Evolutionary conservation across 2,797 vertebrate species (phyloP), one percentile per base, ranked within the genome.

Genomic region (Pelobates cultripes): DNA sequence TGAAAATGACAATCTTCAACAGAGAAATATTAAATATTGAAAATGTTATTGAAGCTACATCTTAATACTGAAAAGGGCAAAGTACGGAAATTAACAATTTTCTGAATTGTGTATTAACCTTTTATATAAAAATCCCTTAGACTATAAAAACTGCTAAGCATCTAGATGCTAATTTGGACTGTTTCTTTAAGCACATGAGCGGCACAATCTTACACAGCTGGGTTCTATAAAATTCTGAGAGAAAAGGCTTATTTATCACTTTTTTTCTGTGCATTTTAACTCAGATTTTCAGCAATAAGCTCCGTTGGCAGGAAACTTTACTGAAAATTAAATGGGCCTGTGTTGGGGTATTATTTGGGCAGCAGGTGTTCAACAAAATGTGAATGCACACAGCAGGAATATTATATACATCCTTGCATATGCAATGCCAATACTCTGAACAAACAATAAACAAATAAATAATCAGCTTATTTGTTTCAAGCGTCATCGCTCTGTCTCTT

Each of bases 361-460:
- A 79, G 82, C 82, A 84, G 82, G 82, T 84, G 82, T 79, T 79
- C 82, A 84, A 76, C 79, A 84, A 84, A 84, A 84, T 76, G 79
- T 75, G 15, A 84, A 84, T 79, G 77, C 75, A 70, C 67, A 64
- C 43, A 84, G 68, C 67, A 71, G 66, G 64, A 45, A 79, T 44
- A 44, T 28, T 68, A 68, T 68, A 63, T 43, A 69, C 53, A 53
- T 78, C 43, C 69, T 43, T 73, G 53, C 43, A 53, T 69, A 75
- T 47, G 66, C 53, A 68, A 60, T 57, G 17, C 44, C 14, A 14
- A 67, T 44, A 74, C 45, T 73, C 13, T 45, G n/a, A 60, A 74
- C 5, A 8, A 10, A 64, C 40, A 9, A 60, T 28, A 28, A 28
- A 28, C 28, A 61, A 61, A 61, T 3, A 61, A 74, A 68, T 68